Evolutionary conservation across 2,888 invertebrate species (phyloP).

Genomic region (Cantharis lateralis): DNA sequence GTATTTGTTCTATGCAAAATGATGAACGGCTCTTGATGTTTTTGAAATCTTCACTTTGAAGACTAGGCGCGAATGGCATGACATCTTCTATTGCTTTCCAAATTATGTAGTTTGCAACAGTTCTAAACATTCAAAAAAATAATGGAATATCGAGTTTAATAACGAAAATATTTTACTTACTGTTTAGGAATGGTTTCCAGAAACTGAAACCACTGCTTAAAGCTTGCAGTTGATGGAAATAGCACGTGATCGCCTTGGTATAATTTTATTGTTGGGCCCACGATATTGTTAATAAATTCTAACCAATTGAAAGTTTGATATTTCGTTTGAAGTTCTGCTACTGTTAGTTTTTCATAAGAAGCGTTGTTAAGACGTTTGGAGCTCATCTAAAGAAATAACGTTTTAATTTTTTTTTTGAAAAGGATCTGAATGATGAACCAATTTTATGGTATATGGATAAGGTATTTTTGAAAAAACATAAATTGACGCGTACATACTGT

Average conservation of each 20-base stretch:
- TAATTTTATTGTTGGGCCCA: constrained; percentile 32
- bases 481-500: background rate
- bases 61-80: constrained; percentile 35
- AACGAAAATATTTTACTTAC: constrained; percentile 25
- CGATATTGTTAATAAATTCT: constrained; percentile 40
- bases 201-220: constrained; percentile 38
- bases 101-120: constrained; percentile 44
- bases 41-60: background rate
- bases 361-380: background rate
- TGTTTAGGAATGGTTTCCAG: constrained; percentile 39
- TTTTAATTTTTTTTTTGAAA: background rate
- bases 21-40: background rate
- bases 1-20: constrained; percentile 18
- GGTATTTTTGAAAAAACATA: no score
- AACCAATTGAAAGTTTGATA: constrained; percentile 41
- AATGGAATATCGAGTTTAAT: background rate
- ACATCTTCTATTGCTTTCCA: constrained; percentile 41
- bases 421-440: no score
- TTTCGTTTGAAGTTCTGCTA: constrained; percentile 34
- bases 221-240: constrained; percentile 36
- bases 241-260: constrained; percentile 36
- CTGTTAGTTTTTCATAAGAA: constrained; percentile 15
- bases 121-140: constrained; percentile 28
- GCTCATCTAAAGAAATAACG: background rate
- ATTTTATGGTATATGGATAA: no score